These are phyloP conservation scores for Mythimna lalbum DNA, from an alignment of 2,888 invertebrate species.

Conservation along the genomic window DNA sequence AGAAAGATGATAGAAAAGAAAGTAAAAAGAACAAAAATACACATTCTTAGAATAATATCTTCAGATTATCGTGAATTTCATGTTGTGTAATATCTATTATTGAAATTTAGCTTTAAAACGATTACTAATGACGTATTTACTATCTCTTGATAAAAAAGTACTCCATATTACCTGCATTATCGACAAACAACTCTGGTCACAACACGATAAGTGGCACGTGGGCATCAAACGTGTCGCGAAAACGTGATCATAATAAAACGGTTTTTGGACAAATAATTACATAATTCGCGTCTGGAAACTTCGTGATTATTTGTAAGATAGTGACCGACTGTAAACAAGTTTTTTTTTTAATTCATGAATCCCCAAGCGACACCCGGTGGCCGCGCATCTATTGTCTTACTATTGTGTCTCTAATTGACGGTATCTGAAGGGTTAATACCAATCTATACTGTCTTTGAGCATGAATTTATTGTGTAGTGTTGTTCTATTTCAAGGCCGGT, in stretches of 20 bases:
- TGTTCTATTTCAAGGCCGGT: too few relatives aligned
- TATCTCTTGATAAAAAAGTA: constrained; percentile 22
- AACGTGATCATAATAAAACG: constrained; percentile 36
- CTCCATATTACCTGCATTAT: constrained; percentile 5
- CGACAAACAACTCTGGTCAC: constrained; percentile 13
- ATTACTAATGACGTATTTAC: background rate
- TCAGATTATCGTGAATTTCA: background rate
- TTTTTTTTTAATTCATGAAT: too few relatives aligned
- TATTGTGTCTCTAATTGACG: too few relatives aligned
- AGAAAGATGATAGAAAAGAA: too few relatives aligned
- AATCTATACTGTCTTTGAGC: too few relatives aligned
- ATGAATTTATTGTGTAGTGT: too few relatives aligned
- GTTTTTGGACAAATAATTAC: background rate
- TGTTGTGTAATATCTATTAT: background rate
- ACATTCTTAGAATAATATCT: background rate
- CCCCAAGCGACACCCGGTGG: too few relatives aligned
- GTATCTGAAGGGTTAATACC: too few relatives aligned
- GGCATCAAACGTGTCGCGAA: constrained; percentile 32
- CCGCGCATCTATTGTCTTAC: too few relatives aligned
- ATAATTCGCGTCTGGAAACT: constrained; percentile 3
- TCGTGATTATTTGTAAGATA: too few relatives aligned
- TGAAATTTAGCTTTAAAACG: background rate
- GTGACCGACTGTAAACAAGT: too few relatives aligned
- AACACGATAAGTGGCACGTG: constrained; percentile 14
- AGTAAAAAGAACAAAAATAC: too few relatives aligned